Conservation (phyloP, 2,888 invertebrate species). For the Spatulosminthurus flaviceps region DNA sequence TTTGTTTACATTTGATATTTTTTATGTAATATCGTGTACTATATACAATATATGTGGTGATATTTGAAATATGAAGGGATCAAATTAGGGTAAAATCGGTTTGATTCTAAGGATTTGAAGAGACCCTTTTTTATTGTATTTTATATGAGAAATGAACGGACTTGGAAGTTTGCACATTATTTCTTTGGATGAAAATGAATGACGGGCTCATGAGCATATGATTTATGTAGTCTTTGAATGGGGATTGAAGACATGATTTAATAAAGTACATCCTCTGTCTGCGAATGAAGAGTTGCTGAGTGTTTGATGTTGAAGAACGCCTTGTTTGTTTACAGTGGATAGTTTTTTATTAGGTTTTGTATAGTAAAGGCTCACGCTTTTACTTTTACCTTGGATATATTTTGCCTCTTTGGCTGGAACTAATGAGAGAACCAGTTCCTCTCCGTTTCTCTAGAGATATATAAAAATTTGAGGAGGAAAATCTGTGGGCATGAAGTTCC, state of each 20-base stretch:
- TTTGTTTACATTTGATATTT: no score
- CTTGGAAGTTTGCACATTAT: neutral
- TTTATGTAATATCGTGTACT: no score
- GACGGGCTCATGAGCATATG: slow-evolving; percentile 19
- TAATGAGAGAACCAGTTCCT: slow-evolving; percentile 63
- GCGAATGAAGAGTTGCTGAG: slow-evolving; percentile 31
- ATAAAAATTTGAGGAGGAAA: no score
- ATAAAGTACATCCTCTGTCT: neutral
- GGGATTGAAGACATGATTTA: slow-evolving; percentile 3
- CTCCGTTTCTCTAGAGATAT: no score
- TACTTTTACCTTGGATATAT: no score
- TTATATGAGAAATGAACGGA: no score
- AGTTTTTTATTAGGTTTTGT: neutral
- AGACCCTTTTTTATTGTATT: no score
- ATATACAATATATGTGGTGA: no score
- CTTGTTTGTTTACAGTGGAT: slow-evolving; percentile 48
- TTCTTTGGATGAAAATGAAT: neutral
- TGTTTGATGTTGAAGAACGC: slow-evolving; percentile 44
- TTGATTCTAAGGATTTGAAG: neutral
- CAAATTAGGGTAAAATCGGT: no score
- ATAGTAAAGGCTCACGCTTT: no score
- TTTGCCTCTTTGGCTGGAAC: slow-evolving; percentile 46
- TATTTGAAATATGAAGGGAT: no score
- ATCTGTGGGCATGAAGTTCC: slow-evolving; percentile 40
- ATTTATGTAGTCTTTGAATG: slow-evolving; percentile 16